A percentile compares a stretch with the other conserved stretches of the same genome.
phyloP scores from a whole-genome alignment of 2,888 invertebrate species.

The Nycteola revayana region DNA sequence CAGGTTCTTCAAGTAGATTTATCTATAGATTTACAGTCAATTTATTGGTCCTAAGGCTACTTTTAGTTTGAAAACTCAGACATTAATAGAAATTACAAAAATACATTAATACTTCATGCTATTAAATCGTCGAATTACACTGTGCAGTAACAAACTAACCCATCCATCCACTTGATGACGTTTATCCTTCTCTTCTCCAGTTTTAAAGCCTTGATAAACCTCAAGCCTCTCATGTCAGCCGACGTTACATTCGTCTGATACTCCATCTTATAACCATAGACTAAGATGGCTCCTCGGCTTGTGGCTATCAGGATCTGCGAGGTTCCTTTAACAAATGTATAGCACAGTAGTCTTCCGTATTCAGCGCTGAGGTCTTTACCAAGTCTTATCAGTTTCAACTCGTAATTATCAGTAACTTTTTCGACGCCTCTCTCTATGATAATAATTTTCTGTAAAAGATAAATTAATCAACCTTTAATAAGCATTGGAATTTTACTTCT shows the following conservation, averaged over 20 bases:
- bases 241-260: constrained; percentile 45
- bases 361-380: constrained; percentile 43
- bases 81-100: too few species aligned
- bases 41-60: too few species aligned
- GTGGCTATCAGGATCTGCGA: constrained; percentile 76
- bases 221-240: constrained; percentile 53
- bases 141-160: constrained; percentile 56
- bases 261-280: constrained; percentile 76
- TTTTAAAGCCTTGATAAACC: constrained; percentile 74
- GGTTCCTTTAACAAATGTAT: constrained; percentile 72
- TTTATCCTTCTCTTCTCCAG: constrained; percentile 64
- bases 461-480: too few species aligned
- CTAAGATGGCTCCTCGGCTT: constrained; percentile 67
- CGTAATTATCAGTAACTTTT: constrained; percentile 57
- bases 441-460: constrained; percentile 56
- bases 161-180: constrained; percentile 74
- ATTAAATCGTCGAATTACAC: too few species aligned
- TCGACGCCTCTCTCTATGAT: constrained; percentile 54
- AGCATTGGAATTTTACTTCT: background rate
- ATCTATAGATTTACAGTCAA: too few species aligned
- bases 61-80: too few species aligned
- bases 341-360: constrained; percentile 71
- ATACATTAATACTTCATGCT: too few species aligned
- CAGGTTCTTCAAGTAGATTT: too few species aligned
- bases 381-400: constrained; percentile 50